Evolutionary conservation across 2,797 vertebrate species (phyloP), one percentile per base, ranked within the genome.

Genomic region (Bradypodion ventrale): DNA sequence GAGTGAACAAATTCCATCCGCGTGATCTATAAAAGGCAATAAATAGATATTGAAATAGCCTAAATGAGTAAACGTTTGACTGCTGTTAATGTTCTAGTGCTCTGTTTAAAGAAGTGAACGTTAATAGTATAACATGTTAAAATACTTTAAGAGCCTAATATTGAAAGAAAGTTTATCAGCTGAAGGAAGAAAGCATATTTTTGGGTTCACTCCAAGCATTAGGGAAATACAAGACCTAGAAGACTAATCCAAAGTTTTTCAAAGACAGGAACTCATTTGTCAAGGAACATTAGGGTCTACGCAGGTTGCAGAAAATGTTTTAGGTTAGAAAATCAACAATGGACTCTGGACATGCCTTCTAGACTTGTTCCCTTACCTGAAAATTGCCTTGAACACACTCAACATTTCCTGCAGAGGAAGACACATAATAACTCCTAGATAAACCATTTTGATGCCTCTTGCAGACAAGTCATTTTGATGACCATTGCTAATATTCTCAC

Each of bases 1-100:
- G 98, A 99, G 94, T 99, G 98, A 86, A 99, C 98, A 1, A 98
- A 99, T 93, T 99, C 98, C 98, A 99, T 99, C 87, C 98, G 97
- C 87, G 98, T 98, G 90, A 99, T 98, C 98, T 99, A 94, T 37
- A 89, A 79, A 76, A 86, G 5, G 1, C 87, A 0, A 0, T 68
- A 85, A 83, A 21, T 83, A 70, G 9, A 78, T 83, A 81, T 7
- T 77, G 0, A 6, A 12, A 32, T 21, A 27, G 23, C 16, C 44
- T 37, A 5, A 70, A 29, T 63, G 70, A 82, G 6, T 40, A 79
- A 77, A 46, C 65, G 42, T 60, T 16, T 69, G 52, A 60, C 25
- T 75, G 40, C 15, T 23, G 27, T 60, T 59, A 25, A 35, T 37
- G 16, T 35, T 59, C 21, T 5, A 73, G 32, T 37, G 42, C 4